Conservation (phyloP, 2,113 vertebrate genomes). For the Eulemur macaco region DNA sequence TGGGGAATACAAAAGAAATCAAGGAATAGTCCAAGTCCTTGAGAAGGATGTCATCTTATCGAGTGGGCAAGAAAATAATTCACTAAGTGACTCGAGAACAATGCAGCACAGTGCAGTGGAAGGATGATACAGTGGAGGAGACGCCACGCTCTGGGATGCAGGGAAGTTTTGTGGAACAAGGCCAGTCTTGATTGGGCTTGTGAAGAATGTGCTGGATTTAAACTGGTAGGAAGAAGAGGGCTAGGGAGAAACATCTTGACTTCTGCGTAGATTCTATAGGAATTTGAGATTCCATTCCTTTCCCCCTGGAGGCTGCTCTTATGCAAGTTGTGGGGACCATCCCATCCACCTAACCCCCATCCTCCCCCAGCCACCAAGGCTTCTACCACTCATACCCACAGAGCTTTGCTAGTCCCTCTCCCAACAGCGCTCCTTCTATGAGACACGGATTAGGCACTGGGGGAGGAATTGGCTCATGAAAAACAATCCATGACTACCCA, state of each 20-base stretch:
- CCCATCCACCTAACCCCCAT: background rate
- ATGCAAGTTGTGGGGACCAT: background rate
- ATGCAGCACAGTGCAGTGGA: background rate
- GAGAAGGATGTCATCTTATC: background rate
- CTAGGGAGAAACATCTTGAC: background rate
- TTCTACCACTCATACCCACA: background rate
- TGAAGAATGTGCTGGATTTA: background rate
- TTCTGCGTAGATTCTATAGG: background rate
- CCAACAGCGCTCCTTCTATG: background rate
- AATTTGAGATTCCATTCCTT: background rate
- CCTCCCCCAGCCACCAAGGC: background rate
- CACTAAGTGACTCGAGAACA: background rate
- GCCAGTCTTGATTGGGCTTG: background rate
- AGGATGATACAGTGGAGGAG: too few relatives aligned
- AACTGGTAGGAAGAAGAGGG: background rate
- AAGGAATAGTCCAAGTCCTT: background rate
- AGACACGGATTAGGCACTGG: background rate
- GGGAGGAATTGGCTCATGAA: background rate
- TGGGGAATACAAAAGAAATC: slow-evolving; percentile 30
- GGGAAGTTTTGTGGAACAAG: background rate
- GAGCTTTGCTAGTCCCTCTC: background rate
- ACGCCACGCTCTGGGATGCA: accelerated
- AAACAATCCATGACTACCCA: background rate
- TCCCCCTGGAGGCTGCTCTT: background rate
- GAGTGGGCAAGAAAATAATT: background rate